phyloP scores from a whole-genome alignment of 2,113 vertebrate species.

The Alexandromys fortis region DNA sequence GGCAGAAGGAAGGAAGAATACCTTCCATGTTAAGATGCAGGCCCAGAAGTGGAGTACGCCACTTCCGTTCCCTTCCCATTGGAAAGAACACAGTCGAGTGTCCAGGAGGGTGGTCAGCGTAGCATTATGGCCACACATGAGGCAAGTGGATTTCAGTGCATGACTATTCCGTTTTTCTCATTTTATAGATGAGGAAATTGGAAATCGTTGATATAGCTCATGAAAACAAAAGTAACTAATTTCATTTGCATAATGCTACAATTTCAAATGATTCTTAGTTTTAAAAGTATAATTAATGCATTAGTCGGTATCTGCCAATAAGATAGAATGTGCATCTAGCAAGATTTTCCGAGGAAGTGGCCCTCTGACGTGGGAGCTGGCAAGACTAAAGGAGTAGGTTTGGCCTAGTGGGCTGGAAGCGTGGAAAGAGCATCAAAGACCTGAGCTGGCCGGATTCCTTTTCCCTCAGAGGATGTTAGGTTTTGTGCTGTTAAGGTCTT shows the following conservation, averaged over 20 bases:
- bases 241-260: background rate
- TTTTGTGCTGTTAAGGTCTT: background rate
- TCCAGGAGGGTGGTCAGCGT: background rate
- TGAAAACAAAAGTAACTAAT: background rate
- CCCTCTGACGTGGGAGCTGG: background rate
- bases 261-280: slow-evolving; percentile 33
- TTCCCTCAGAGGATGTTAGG: background rate
- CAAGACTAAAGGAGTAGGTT: background rate
- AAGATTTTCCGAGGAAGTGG: background rate
- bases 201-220: slow-evolving; percentile 22
- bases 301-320: background rate
- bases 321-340: background rate
- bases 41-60: background rate
- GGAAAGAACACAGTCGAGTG: background rate
- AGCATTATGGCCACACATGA: background rate
- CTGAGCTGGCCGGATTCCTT: no score
- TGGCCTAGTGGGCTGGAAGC: background rate
- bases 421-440: background rate
- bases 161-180: background rate
- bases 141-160: background rate
- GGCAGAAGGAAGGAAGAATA: background rate
- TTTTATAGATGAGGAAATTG: background rate
- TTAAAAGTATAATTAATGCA: background rate
- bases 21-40: background rate
- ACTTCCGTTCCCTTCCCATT: background rate